Percentiles rank a stretch among this genome's conserved stretches.
Conservation (phyloP, 2,113 vertebrate species). For the Corydoras sp. region DNA sequence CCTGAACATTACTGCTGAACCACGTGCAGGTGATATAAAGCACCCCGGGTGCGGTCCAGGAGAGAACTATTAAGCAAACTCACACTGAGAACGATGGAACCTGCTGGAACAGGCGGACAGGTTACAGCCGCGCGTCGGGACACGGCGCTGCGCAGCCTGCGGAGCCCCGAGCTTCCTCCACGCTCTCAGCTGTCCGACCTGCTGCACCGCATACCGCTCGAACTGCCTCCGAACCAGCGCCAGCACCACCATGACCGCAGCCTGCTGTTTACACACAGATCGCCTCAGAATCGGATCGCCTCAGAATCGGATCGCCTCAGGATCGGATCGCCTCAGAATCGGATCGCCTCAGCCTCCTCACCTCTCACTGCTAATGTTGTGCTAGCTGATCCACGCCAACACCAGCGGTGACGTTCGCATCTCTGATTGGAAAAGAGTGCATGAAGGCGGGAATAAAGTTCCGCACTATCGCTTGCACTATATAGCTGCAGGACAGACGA, state of each 20-base stretch:
- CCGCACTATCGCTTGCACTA: background rate
- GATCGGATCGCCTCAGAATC: too few species aligned
- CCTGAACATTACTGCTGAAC: too few species aligned
- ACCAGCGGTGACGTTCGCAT: background rate
- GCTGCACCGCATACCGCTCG: slow-evolving; percentile 44
- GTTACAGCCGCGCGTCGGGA: slow-evolving; percentile 65
- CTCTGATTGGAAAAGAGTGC: background rate
- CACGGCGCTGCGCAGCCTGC: slow-evolving; percentile 38
- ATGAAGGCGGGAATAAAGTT: background rate
- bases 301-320: too few species aligned
- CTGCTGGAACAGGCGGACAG: slow-evolving; percentile 77
- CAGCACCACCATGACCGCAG: slow-evolving; percentile 54
- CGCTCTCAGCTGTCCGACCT: background rate
- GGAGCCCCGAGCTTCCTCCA: background rate
- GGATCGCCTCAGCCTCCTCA: too few species aligned
- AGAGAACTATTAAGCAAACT: slow-evolving; percentile 46
- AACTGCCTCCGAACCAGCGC: slow-evolving; percentile 51
- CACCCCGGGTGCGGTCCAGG: too few species aligned
- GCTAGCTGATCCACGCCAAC: background rate
- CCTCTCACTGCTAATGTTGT: background rate
- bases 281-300: background rate
- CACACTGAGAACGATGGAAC: slow-evolving; percentile 70
- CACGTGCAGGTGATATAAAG: too few species aligned
- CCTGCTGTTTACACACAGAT: background rate
- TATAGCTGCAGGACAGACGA: too few species aligned